A percentile compares a stretch with the other conserved stretches of the same genome.
Evolutionary conservation across 2,113 vertebrate genomes (phyloP).

Genomic region (Chunga burmeisteri): DNA sequence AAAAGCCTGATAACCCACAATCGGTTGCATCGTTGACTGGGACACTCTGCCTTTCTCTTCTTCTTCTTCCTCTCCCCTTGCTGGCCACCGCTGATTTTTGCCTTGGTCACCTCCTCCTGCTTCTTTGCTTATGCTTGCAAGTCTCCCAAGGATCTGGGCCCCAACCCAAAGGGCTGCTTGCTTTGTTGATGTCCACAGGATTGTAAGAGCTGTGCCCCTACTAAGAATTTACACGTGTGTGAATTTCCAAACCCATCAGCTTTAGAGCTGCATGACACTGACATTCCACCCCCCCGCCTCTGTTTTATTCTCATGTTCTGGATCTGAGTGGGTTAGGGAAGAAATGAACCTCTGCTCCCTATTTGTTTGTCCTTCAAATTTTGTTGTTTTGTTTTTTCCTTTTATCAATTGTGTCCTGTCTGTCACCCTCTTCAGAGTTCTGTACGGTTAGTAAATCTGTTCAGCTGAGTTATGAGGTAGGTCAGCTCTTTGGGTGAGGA

Average conservation of each 20-base stretch:
- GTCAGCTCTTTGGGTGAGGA: neutral
- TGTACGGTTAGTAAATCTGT: neutral
- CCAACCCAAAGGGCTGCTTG: neutral
- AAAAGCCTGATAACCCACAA: neutral
- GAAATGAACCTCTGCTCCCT: neutral
- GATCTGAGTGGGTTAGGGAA: neutral
- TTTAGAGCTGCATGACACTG: neutral
- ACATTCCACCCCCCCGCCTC: accelerated
- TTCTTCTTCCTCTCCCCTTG: neutral
- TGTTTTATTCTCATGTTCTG: neutral
- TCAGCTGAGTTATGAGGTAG: neutral
- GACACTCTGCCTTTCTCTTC: neutral
- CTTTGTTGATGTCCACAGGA: neutral
- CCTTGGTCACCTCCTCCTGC: neutral
- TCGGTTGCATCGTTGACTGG: neutral
- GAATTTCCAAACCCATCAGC: neutral
- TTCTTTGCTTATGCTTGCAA: neutral
- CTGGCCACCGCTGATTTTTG: neutral
- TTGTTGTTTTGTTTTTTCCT: neutral
- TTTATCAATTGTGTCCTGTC: neutral
- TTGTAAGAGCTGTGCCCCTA: neutral
- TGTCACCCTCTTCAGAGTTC: neutral
- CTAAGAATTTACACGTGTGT: no score
- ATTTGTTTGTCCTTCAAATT: neutral
- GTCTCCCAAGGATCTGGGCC: neutral